phyloP scores from a whole-genome alignment of 2,888 invertebrate species.

The Rhingia campestris region DNA sequence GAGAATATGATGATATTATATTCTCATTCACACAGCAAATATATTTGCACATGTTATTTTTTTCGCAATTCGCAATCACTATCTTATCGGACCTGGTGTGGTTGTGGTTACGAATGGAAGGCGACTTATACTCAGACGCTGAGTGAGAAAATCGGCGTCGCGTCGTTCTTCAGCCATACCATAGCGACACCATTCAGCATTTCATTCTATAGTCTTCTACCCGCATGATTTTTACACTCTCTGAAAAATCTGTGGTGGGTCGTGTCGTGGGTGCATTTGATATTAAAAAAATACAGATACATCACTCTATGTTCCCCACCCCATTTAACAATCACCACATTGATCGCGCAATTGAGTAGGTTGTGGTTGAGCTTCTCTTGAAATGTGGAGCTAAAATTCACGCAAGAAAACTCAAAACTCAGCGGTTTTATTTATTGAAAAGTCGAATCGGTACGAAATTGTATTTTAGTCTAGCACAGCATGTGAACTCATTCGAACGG shows the following conservation, averaged over 20 bases:
- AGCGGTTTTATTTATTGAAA: conserved; percentile 76
- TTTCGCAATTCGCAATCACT: conserved; percentile 16
- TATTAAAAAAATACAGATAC: conserved; percentile 26
- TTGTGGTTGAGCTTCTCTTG: conserved; percentile 50
- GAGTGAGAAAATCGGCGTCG: too few species aligned
- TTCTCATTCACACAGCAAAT: not conserved
- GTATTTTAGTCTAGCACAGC: conserved; percentile 79
- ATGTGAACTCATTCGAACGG: conserved; percentile 78
- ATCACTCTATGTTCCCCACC: conserved; percentile 22
- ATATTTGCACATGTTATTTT: not conserved
- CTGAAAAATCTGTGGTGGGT: conserved; percentile 1
- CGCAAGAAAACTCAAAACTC: conserved; percentile 78
- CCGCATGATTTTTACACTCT: conserved; percentile 33
- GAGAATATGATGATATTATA: conserved; percentile 1
- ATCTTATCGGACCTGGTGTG: not conserved
- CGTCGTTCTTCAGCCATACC: too few species aligned
- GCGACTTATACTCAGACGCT: too few species aligned
- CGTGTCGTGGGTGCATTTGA: conserved; percentile 15
- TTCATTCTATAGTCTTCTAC: conserved; percentile 19
- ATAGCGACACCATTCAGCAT: not conserved
- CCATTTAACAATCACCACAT: too few species aligned
- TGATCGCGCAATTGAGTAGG: conserved; percentile 58
- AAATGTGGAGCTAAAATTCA: conserved; percentile 49
- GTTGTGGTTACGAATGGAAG: not conserved
- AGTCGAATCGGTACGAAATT: conserved; percentile 78